Evolutionary conservation across 2,888 invertebrate genomes (phyloP), one percentile per base, ranked within the genome.

Genomic region (Hypena proboscidalis): DNA sequence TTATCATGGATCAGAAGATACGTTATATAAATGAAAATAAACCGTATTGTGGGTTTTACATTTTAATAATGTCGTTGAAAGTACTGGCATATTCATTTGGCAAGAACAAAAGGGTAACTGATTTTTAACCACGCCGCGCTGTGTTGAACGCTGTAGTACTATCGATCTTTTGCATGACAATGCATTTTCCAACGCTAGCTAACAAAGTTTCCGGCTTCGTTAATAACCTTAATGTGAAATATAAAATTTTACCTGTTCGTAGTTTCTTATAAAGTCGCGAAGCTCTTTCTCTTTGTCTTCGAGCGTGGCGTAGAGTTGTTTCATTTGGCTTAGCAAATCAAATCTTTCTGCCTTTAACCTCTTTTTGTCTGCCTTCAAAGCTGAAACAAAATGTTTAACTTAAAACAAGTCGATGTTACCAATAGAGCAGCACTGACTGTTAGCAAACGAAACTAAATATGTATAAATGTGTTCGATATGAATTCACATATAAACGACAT

Each of bases 211-310:
- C 48, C 34, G 22, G 5, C 17, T 32, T 37, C 40, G 26, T 32
- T 34, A 55, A 35, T 55, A 29, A 14, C 2, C 17, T 10, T 14
- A 19, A 11, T 21, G 11, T 2, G 11, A 31, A 10, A 15, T 14
- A 22, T 9, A 2, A 11, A 14, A 7, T 36, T 25, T 6, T 37
- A 95, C 95, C 93, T 96, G 97, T 85, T 98, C 98, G 85, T 97
- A 98, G 88, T 97, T 97, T 64, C 97, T 93, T 74, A 98, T 98
- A 78, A 98, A 98, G 85, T 98, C 98, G 45, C 98, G 92, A 45
- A 98, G 91, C 82, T 98, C 98, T 70, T 96, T 95, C 80, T 98
- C 98, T 87, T 98, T 98, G 81, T 98, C 97, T 85, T 98, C 98
- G 49, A 98, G 92, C 4, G 98, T 97, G 40, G 95, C 95, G 82